Conservation (phyloP, 2,797 vertebrate species). For the Hippoglossus hippoglossus region DNA sequence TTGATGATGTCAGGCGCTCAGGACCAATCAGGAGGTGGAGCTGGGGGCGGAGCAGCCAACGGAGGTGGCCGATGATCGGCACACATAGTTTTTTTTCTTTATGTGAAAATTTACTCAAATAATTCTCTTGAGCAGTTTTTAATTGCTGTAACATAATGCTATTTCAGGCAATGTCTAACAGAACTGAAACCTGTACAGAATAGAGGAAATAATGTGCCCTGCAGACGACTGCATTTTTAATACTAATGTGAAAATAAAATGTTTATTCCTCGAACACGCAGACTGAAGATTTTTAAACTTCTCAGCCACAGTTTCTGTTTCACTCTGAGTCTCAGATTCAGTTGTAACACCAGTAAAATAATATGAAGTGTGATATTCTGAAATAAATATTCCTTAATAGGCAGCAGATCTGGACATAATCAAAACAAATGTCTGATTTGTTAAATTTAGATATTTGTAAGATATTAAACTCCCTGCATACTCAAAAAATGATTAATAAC, state of each 20-base stretch:
- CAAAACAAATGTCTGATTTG: no score
- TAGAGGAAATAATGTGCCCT: constrained; percentile 34
- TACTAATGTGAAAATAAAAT: constrained; percentile 76
- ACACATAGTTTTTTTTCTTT: constrained; percentile 1
- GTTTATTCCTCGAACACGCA: constrained; percentile 75
- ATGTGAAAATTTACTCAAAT: constrained; percentile 12
- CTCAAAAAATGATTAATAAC: no score
- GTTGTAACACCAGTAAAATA: neutral
- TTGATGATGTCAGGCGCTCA: constrained; percentile 97
- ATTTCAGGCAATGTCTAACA: constrained; percentile 46
- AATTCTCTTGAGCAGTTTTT: constrained; percentile 31
- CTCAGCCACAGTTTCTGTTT: neutral
- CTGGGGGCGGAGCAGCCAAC: constrained; percentile 82
- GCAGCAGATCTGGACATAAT: no score
- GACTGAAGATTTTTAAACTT: neutral
- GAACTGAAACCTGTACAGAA: constrained; percentile 40
- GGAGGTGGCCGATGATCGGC: constrained; percentile 83
- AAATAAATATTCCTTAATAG: no score
- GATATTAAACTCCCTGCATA: no score
- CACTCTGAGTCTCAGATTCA: neutral
- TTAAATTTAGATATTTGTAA: no score
- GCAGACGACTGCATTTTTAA: constrained; percentile 65
- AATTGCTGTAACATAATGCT: constrained; percentile 75
- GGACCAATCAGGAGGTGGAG: constrained; percentile 90
- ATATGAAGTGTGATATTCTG: neutral